These are phyloP conservation scores for Pseudomyrmex sp. DNA, from an alignment of 1,140 invertebrate genomes.

Conservation along the genomic window DNA sequence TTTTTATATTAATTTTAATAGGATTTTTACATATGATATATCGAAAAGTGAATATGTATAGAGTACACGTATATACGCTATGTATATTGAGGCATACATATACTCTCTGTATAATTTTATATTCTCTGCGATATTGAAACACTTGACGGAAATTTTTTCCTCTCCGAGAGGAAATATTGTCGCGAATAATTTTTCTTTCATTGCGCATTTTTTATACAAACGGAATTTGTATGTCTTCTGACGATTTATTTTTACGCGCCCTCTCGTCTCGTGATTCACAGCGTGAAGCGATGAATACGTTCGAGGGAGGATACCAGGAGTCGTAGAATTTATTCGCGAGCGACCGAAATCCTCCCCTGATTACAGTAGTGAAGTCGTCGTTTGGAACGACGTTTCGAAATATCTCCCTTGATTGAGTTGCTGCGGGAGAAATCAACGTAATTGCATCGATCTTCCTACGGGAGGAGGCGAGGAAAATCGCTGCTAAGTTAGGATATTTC, in stretches of 20 bases:
- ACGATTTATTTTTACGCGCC: background rate
- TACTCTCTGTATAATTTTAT: too few species aligned
- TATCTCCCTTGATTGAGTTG: conserved; percentile 25
- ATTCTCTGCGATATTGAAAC: too few species aligned
- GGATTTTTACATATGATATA: background rate
- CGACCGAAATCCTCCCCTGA: conserved; percentile 48
- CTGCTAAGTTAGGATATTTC: conserved; percentile 17
- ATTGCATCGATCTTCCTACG: conserved; percentile 11
- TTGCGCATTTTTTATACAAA: background rate
- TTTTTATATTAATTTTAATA: conserved; percentile 26
- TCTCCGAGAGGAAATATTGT: too few species aligned
- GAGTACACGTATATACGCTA: too few species aligned
- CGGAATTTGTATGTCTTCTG: background rate
- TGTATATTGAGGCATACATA: too few species aligned
- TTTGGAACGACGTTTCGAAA: conserved; percentile 2
- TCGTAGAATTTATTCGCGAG: conserved; percentile 39
- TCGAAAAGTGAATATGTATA: background rate
- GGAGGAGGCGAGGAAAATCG: conserved; percentile 4
- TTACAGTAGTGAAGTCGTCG: conserved; percentile 44
- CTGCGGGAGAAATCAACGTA: conserved; percentile 35
- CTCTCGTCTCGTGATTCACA: background rate
- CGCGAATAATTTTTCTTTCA: too few species aligned
- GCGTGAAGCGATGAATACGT: conserved; percentile 11
- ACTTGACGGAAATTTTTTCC: too few species aligned
- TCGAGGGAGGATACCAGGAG: background rate